These are phyloP conservation scores for Vanessa tameamea DNA, from an alignment of 1,140 invertebrate genomes.

Conservation along the genomic window DNA sequence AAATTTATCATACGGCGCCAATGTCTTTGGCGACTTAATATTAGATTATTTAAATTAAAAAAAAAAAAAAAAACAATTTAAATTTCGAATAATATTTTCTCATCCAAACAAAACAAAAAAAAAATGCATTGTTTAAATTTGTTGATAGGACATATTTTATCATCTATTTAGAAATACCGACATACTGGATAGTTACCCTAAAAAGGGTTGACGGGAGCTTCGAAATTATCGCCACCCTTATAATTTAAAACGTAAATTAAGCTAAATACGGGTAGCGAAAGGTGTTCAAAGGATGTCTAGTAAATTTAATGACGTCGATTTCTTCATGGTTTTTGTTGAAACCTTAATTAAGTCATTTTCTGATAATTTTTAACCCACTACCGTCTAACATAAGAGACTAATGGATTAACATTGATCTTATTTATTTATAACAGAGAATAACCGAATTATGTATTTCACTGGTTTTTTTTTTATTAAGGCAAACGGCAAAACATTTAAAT, in stretches of 20 bases:
- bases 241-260: constrained; percentile 48
- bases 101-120: too few species aligned
- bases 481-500: too few species aligned
- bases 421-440: too few species aligned
- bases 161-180: background rate
- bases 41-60: too few species aligned
- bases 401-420: too few species aligned
- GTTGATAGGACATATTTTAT: background rate
- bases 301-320: constrained; percentile 31
- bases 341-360: constrained; percentile 21
- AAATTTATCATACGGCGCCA: too few species aligned
- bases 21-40: too few species aligned
- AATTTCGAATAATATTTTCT: too few species aligned
- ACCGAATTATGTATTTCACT: too few species aligned
- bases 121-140: too few species aligned
- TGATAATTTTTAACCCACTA: background rate
- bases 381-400: background rate
- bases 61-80: too few species aligned
- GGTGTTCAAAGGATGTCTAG: constrained; percentile 37
- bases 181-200: background rate
- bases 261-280: constrained; percentile 39
- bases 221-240: constrained; percentile 54
- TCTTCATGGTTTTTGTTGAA: constrained; percentile 2
- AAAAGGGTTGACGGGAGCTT: constrained; percentile 52
- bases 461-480: too few species aligned